A percentile compares a stretch with the other conserved stretches of the same genome.
phyloP scores from a whole-genome alignment of 2,888 invertebrate genomes.

The Nymphalis urticae region DNA sequence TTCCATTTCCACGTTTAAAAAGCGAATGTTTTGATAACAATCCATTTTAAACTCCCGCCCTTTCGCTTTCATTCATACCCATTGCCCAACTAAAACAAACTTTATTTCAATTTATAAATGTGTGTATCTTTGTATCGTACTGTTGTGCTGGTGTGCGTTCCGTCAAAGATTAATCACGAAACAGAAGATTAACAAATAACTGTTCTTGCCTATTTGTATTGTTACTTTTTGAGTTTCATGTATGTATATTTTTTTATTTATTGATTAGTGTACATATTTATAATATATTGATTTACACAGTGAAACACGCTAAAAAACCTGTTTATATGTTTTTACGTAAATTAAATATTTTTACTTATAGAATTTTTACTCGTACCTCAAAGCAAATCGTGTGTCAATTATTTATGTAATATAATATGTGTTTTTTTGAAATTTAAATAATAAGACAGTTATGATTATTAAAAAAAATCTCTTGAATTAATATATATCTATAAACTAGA shows the following conservation, averaged over 20 bases:
- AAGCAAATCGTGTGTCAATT: too few species aligned
- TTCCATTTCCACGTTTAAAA: constrained; percentile 33
- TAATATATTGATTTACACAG: neutral
- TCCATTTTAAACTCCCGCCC: constrained; percentile 53
- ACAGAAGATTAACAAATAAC: constrained; percentile 28
- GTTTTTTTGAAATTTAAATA: too few species aligned
- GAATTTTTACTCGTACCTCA: too few species aligned
- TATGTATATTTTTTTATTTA: neutral
- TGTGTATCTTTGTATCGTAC: constrained; percentile 60
- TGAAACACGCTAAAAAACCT: too few species aligned
- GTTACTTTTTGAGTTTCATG: constrained; percentile 31
- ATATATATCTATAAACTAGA: too few species aligned
- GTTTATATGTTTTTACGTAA: too few species aligned
- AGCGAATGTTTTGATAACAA: constrained; percentile 67
- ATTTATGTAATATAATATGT: too few species aligned
- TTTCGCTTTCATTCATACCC: constrained; percentile 78
- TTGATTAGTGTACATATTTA: neutral
- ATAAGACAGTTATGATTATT: too few species aligned
- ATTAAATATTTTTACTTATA: too few species aligned
- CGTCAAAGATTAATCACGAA: constrained; percentile 53
- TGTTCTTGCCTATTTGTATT: constrained; percentile 32
- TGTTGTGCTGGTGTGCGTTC: constrained; percentile 70
- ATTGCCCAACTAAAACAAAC: constrained; percentile 80
- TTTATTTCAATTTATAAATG: constrained; percentile 78
- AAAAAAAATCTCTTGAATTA: too few species aligned